Evolutionary conservation across 2,113 vertebrate species (phyloP).

Genomic region (Ifrita kowaldi): DNA sequence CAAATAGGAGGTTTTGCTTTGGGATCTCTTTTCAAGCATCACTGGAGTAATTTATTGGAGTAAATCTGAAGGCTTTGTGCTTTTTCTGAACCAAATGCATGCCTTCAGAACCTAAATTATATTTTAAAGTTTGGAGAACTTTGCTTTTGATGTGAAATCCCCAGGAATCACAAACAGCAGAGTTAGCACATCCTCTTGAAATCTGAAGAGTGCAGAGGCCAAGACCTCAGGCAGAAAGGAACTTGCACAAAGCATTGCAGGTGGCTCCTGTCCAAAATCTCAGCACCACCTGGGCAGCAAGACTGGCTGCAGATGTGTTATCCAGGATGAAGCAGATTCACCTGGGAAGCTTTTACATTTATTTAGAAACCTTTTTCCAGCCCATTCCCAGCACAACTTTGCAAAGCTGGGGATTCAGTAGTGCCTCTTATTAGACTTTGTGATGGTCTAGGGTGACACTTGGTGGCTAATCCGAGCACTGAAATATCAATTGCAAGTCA

Average conservation of each 20-base stretch:
- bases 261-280: background rate
- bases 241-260: background rate
- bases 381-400: background rate
- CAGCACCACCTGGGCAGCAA: background rate
- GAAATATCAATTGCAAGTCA: background rate
- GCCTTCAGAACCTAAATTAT: background rate
- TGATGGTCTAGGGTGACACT: constrained; percentile 67
- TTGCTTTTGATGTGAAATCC: background rate
- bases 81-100: background rate
- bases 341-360: background rate
- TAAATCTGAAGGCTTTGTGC: background rate
- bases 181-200: background rate
- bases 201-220: background rate
- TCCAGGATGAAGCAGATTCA: no score
- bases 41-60: background rate
- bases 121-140: background rate
- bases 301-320: background rate
- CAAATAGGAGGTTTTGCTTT: background rate
- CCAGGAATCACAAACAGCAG: background rate
- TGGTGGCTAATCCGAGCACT: constrained; percentile 61
- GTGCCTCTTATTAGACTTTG: background rate
- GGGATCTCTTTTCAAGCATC: background rate
- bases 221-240: background rate
- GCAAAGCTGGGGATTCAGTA: background rate
- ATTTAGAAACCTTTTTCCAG: background rate